Evolutionary conservation across 2,113 vertebrate species (phyloP).

Genomic region (Buteo buteo): DNA sequence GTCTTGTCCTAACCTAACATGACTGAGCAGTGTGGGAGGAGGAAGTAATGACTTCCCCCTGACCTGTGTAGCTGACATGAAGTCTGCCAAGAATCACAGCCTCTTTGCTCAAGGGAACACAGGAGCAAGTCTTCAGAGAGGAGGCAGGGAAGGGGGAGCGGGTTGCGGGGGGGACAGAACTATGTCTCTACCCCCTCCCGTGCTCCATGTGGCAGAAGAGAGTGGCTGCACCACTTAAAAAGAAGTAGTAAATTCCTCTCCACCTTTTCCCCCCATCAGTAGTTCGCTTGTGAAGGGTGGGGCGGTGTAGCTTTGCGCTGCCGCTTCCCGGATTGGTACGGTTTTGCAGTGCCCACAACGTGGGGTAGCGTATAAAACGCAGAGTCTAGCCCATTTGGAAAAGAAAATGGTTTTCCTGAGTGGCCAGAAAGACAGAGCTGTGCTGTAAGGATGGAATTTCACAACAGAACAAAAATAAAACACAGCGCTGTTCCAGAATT

Average conservation of each 20-base stretch:
- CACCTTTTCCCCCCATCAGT: not conserved
- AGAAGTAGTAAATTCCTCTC: slow-evolving; percentile 24
- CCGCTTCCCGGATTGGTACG: rapidly evolving
- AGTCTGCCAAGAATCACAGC: slow-evolving; percentile 64
- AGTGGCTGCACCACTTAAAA: slow-evolving; percentile 15
- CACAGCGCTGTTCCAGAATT: not conserved
- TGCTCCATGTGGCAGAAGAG: slow-evolving; percentile 21
- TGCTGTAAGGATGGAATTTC: slow-evolving; percentile 45
- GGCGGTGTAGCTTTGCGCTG: not conserved
- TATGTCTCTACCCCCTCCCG: slow-evolving; percentile 26
- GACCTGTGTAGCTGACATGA: slow-evolving; percentile 58
- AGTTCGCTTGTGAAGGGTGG: not conserved
- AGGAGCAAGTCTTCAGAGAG: slow-evolving; percentile 37
- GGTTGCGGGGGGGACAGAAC: not conserved
- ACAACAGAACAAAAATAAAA: slow-evolving; percentile 60
- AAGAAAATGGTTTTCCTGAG: not conserved
- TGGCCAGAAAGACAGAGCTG: not conserved
- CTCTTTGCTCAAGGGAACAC: slow-evolving; percentile 50
- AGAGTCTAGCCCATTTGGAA: not conserved
- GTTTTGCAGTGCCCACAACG: not conserved
- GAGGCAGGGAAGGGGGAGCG: not conserved
- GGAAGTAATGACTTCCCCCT: slow-evolving; percentile 64
- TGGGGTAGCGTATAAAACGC: not conserved
- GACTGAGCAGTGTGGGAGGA: slow-evolving; percentile 53
- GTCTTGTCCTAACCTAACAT: slow-evolving; percentile 56